phyloP scores from a whole-genome alignment of 1,140 invertebrate species.

The Pogonus chalceus region DNA sequence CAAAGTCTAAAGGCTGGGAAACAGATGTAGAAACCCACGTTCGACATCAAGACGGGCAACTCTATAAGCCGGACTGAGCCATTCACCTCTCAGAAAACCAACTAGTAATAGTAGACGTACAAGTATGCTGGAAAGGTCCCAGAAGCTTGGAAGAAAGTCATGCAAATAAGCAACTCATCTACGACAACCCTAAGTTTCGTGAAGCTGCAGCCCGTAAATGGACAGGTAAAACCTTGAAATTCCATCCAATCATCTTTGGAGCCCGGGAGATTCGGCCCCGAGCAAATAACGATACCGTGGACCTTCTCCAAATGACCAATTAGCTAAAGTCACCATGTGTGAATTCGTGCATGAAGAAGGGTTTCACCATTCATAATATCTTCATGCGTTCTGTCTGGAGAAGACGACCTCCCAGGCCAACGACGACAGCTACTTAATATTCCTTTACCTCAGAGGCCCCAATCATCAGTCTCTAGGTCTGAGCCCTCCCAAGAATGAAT shows the following conservation, averaged over 20 bases:
- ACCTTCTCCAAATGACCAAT: not conserved
- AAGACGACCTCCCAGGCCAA: not conserved
- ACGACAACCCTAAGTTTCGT: not conserved
- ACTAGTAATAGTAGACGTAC: not conserved
- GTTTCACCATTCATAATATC: not conserved
- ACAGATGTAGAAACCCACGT: not conserved
- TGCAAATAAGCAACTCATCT: not conserved
- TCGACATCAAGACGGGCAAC: not conserved
- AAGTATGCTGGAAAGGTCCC: not conserved
- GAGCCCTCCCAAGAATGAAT: no score
- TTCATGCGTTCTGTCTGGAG: not conserved
- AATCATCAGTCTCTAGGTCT: no score
- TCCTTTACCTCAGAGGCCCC: no score
- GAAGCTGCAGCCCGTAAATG: not conserved
- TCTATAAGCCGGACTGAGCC: not conserved
- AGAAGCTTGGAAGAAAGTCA: not conserved
- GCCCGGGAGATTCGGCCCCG: not conserved
- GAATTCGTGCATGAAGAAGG: not conserved
- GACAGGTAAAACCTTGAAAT: not conserved
- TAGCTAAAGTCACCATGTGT: not conserved
- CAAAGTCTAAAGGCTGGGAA: not conserved
- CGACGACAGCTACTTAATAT: no score
- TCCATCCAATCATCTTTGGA: not conserved
- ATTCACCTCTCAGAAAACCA: not conserved
- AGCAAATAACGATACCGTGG: not conserved